A percentile compares a stretch with the other conserved stretches of the same genome.
Evolutionary conservation across 1,140 invertebrate species (phyloP).

Genomic region (Scaptomyza montana): DNA sequence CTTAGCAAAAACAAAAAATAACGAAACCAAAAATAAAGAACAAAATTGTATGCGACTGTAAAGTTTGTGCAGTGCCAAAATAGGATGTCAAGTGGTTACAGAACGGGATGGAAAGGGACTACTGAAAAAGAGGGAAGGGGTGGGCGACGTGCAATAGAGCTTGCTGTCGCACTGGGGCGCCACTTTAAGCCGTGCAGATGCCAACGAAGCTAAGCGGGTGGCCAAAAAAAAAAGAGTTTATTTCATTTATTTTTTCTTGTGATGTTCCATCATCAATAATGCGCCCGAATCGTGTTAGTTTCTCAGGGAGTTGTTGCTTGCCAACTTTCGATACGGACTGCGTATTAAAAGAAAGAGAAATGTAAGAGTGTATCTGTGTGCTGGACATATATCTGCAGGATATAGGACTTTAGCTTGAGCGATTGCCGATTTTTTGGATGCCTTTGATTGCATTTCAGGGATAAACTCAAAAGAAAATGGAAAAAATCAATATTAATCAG

Average conservation of each 20-base stretch:
- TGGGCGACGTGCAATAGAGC: no score
- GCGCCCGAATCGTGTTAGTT: conserved; percentile 40
- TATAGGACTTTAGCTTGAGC: conserved; percentile 29
- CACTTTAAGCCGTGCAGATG: conserved; percentile 41
- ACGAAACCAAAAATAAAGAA: not conserved
- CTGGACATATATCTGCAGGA: conserved; percentile 2
- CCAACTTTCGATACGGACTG: conserved; percentile 3
- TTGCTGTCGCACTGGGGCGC: conserved; percentile 31
- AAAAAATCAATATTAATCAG: no score
- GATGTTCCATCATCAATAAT: conserved; percentile 61
- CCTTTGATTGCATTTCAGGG: conserved; percentile 5
- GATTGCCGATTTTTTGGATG: conserved; percentile 31
- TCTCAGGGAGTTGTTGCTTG: not conserved
- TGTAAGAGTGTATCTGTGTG: no score
- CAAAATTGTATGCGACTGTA: conserved; percentile 38
- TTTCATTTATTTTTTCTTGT: conserved; percentile 34
- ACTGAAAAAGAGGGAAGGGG: no score
- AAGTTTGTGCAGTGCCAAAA: conserved; percentile 39
- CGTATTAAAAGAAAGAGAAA: not conserved
- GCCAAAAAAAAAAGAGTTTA: conserved; percentile 31
- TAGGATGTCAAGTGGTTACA: conserved; percentile 1
- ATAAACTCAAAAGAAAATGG: no score
- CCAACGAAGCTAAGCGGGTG: conserved; percentile 38
- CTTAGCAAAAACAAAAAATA: conserved; percentile 47
- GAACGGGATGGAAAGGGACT: not conserved